These are phyloP conservation scores for Lysiphlebus fabarum DNA, from an alignment of 1,140 invertebrate species.

Conservation along the genomic window DNA sequence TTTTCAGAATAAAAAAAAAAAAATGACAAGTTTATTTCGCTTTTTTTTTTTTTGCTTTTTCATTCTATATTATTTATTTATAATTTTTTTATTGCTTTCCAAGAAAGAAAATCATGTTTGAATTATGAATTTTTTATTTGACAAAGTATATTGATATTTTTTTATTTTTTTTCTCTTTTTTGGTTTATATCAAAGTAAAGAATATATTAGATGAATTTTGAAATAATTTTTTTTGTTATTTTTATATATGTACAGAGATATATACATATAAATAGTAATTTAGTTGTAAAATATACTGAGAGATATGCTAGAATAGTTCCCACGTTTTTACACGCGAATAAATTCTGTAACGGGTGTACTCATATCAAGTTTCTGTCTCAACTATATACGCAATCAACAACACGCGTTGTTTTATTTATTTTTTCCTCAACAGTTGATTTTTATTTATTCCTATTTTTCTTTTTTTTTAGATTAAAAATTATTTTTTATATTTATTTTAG, in stretches of 20 bases:
- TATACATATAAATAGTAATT: slow-evolving; percentile 35
- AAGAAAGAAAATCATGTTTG: too few relatives aligned
- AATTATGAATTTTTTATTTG: too few relatives aligned
- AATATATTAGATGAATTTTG: too few relatives aligned
- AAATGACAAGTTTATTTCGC: neutral
- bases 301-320: slow-evolving; percentile 31
- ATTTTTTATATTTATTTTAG: too few relatives aligned
- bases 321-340: slow-evolving; percentile 33
- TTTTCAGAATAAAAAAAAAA: neutral
- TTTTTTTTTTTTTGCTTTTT: too few relatives aligned
- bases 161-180: neutral
- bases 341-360: slow-evolving; percentile 10
- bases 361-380: slow-evolving; percentile 23
- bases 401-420: neutral
- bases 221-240: too few relatives aligned
- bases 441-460: neutral
- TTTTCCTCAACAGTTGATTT: neutral
- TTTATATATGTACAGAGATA: too few relatives aligned
- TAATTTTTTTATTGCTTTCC: too few relatives aligned
- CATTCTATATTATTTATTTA: neutral
- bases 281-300: slow-evolving; percentile 26
- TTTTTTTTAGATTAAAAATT: too few relatives aligned
- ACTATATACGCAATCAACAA: slow-evolving; percentile 13
- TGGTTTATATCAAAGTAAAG: neutral
- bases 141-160: neutral